Base-by-base conservation (phyloP, 2,797 vertebrate species). In the Sciaenops ocellatus region DNA sequence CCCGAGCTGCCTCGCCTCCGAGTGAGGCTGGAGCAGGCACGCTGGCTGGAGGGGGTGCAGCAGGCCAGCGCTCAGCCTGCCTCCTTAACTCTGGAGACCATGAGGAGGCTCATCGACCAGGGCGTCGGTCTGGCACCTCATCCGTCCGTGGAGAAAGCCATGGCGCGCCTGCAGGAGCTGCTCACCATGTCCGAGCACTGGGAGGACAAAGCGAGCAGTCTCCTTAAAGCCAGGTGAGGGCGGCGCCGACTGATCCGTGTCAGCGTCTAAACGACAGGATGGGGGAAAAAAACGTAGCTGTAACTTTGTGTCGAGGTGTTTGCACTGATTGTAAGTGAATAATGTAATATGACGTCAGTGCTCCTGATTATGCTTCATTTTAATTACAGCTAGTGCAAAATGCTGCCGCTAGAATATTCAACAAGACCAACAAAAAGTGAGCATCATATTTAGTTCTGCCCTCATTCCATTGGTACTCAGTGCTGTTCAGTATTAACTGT, bases 81-180 rank as follows among this genome's bases (percentile, higher is more conserved):
- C 51, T 76, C 73, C 44, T 95, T 98, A 12, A 96, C 96, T 2
- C 92, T 99, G 79, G 97, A 98, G 64, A 93, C 95, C 85, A 99
- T 99, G 97, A 95, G 97, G 66, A 95, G 96, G 61, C 97, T 99
- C 76, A 98, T 99, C 12, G 98, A 99, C 89, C 96, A 97, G 8
- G 98, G 98, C 0, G 97, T 99, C 41, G 97, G 97, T 42, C 90
- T 99, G 3, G 91, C 93, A 0, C 96, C 97, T 1, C 97, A 97
- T 64, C 89, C 96, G 0, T 96, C 96, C 0, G 97, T 98, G 44
- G 98, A 99, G 92, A 98, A 95, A 68, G 97, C 97, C 1, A 98
- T 99, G 98, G 98, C 98, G 0, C 95, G 94, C 28, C 96, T 99
- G 59, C 98, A 99, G 89, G 98, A 99, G 83, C 95, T 99, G 84